Evolutionary conservation across 1,140 invertebrate species (phyloP).

Genomic region (Diorhabda sublineata): DNA sequence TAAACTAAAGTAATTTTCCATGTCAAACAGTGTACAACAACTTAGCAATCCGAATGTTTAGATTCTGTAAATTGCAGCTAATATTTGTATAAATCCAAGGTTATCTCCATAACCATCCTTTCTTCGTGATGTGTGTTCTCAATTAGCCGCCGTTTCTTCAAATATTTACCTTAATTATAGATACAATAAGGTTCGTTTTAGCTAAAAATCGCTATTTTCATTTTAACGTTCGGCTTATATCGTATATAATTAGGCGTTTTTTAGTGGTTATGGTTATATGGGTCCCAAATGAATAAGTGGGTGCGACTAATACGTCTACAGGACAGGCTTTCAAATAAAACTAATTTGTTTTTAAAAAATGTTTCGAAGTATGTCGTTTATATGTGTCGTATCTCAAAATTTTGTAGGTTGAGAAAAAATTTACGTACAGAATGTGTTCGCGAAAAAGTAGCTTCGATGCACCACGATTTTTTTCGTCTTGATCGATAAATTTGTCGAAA

Average conservation of each 20-base stretch:
- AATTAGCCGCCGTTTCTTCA: conserved; percentile 10
- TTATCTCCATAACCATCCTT: conserved; percentile 11
- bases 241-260: conserved; percentile 1
- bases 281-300: not conserved
- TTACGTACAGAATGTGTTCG: too few species aligned
- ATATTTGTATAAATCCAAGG: conserved; percentile 17
- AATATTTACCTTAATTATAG: conserved; percentile 15
- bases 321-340: too few species aligned
- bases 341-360: too few species aligned
- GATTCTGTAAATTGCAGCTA: conserved; percentile 7
- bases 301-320: not conserved
- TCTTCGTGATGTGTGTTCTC: conserved; percentile 19
- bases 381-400: too few species aligned
- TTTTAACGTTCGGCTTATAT: conserved; percentile 1
- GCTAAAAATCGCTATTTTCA: not conserved
- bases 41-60: not conserved
- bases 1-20: too few species aligned
- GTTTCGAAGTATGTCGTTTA: too few species aligned
- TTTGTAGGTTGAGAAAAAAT: too few species aligned
- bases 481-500: too few species aligned
- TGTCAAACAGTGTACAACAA: not conserved
- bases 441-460: too few species aligned
- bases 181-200: conserved; percentile 13
- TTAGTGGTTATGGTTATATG: not conserved
- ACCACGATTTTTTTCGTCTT: too few species aligned